Evolutionary conservation across 2,113 vertebrate species (phyloP).

Genomic region (Ancistrus triradiatus): DNA sequence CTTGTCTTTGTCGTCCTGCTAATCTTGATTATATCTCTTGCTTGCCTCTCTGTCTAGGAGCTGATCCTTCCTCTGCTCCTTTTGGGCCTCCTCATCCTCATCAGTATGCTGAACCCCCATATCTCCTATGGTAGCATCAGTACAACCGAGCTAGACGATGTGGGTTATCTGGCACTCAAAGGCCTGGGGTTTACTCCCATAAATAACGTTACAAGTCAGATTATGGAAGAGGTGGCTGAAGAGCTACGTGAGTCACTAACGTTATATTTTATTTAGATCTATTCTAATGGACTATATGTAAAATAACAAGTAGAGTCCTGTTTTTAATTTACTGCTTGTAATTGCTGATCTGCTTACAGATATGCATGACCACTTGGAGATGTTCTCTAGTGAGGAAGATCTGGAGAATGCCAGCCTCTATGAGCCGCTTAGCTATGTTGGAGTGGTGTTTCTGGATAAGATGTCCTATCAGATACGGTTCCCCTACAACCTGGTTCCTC

Average conservation of each 20-base stretch:
- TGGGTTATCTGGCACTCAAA: conserved; percentile 47
- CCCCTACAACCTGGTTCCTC: conserved; percentile 41
- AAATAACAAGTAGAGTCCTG: not conserved
- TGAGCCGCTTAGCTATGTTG: conserved; percentile 53
- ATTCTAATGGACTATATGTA: not conserved
- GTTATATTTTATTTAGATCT: not conserved
- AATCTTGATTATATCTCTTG: not conserved
- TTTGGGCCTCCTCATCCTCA: conserved; percentile 68
- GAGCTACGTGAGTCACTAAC: conserved; percentile 57
- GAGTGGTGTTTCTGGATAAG: conserved; percentile 76
- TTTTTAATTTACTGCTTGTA: conserved; percentile 9
- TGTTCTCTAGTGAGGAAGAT: conserved; percentile 65
- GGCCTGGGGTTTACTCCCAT: conserved; percentile 69
- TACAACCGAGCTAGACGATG: conserved; percentile 60
- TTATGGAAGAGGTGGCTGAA: conserved; percentile 77
- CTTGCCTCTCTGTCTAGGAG: conserved; percentile 61
- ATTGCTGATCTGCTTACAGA: conserved; percentile 25
- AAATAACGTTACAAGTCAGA: conserved; percentile 64
- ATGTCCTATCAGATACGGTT: conserved; percentile 78
- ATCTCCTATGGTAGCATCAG: conserved; percentile 61
- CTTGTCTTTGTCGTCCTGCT: no score
- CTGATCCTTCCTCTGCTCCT: conserved; percentile 59
- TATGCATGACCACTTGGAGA: conserved; percentile 61
- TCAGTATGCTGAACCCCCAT: conserved; percentile 70
- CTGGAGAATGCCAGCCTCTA: conserved; percentile 64